phyloP scores from a whole-genome alignment of 2,888 invertebrate species.

The Furcula furcula region DNA sequence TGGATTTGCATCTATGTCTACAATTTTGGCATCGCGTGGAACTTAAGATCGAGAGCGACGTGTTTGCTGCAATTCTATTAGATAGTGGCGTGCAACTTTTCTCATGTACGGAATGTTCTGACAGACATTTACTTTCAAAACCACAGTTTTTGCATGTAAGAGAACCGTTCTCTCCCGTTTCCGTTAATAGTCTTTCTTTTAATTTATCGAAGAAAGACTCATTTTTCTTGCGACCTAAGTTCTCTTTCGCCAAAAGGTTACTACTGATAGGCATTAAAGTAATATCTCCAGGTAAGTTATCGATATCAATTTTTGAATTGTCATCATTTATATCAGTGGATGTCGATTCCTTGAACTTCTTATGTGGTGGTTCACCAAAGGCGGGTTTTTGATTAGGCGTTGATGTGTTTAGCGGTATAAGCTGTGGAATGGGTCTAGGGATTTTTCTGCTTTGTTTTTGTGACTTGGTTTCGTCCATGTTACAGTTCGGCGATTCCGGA shows the following conservation, averaged over 20 bases:
- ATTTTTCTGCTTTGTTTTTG: conserved; percentile 58
- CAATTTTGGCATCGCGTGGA: conserved; percentile 93
- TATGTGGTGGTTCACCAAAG: conserved; percentile 65
- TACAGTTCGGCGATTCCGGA: conserved; percentile 40
- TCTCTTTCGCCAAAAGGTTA: conserved; percentile 48
- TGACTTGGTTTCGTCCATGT: conserved; percentile 49
- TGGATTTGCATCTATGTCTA: conserved; percentile 92
- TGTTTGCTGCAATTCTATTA: conserved; percentile 58
- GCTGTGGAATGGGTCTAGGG: conserved; percentile 87
- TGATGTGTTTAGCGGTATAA: conserved; percentile 85
- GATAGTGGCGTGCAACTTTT: conserved; percentile 83
- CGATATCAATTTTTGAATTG: conserved; percentile 29
- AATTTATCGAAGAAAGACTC: conserved; percentile 92
- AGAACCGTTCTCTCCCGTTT: conserved; percentile 84
- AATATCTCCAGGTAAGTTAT: conserved; percentile 52
- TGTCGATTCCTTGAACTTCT: conserved; percentile 61
- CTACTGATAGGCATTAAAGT: conserved; percentile 49
- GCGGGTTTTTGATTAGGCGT: conserved; percentile 65
- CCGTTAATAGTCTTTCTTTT: conserved; percentile 87
- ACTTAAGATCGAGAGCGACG: conserved; percentile 76
- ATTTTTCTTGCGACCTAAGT: conserved; percentile 80
- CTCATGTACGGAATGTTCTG: conserved; percentile 90
- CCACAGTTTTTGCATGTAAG: conserved; percentile 87
- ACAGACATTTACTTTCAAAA: conserved; percentile 89
- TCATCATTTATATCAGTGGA: conserved; percentile 25